Evolutionary conservation across 1,140 invertebrate species (phyloP), one percentile per base, ranked within the genome.

Genomic region (Venustaconcha ellipsiformis): DNA sequence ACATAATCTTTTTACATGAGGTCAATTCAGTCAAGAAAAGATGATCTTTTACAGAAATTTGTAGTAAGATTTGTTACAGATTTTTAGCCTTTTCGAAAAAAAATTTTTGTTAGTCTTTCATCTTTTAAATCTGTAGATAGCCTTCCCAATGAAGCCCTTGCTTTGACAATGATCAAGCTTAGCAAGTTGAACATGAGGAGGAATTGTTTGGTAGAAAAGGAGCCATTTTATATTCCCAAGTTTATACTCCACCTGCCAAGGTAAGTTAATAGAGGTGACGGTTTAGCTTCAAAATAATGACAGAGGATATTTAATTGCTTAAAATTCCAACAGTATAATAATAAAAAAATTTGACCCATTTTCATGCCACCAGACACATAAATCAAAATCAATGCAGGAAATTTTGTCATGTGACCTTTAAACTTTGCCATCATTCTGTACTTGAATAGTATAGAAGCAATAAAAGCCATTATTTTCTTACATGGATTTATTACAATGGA

Each of bases 211-310:
- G 63, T 64, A 14, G 82, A 83, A 60, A 86, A 84, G 64, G 83
- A 84, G 23, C 84, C 87, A n/a, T 84, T 83, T 30, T 86, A 71
- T 76, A 73, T 88, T 55, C 84, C 87, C 65, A 87, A 86, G 69
- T 86, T 88, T 69, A 80, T 87, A 55, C 70, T 87, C 67, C 80
- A 85, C 60, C 67, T 87, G 23, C 83, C 79, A 74, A 85, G 80
- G 86, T 88, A 74, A 65, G 48, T 48, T 48, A 48, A 48, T 48
- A 8, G 0, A 48, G 37, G 11, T 20, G 30, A 17, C 30, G 64
- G 12, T 6, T 18, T 66, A 17, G 15, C n/a, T 23, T 66, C 30
- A 26, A 66, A 18, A 18, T 66, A 20, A 66, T 66, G n/a, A 30
- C 14, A 66, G 11, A 17, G n/a, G 5, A 48, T 6, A 48, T 48